A percentile compares a stretch with the other conserved stretches of the same genome.
Conservation (phyloP, 2,888 invertebrate species). For the Lysandra coridon region DNA sequence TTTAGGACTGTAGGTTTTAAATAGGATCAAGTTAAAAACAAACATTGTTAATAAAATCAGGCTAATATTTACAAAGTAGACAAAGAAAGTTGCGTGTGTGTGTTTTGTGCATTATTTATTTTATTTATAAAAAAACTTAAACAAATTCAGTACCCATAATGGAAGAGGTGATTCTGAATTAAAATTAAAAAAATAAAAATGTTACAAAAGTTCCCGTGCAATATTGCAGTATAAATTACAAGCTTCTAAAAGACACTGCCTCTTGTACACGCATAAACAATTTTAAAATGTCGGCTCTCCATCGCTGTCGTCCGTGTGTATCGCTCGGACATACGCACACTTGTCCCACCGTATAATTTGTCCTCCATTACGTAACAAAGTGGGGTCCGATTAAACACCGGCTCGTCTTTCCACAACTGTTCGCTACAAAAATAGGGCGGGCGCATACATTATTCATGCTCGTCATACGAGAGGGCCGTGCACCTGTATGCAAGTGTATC, state of each 20-base stretch:
- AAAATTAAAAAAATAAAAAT: too few species aligned
- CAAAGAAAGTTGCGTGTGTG: too few species aligned
- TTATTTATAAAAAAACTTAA: too few species aligned
- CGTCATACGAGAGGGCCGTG: conserved; percentile 54
- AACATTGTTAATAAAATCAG: too few species aligned
- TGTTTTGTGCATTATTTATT: too few species aligned
- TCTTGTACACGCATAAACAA: neutral
- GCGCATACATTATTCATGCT: conserved; percentile 69
- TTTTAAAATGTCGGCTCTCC: neutral
- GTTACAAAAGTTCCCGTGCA: too few species aligned
- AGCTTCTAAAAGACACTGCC: neutral
- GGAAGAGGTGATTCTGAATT: too few species aligned
- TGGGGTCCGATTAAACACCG: conserved; percentile 69
- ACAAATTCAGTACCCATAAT: too few species aligned
- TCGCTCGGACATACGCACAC: conserved; percentile 74
- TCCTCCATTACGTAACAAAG: conserved; percentile 72
- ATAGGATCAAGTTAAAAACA: too few species aligned
- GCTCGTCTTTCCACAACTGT: conserved; percentile 79
- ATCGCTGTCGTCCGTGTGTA: conserved; percentile 48
- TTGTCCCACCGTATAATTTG: conserved; percentile 76
- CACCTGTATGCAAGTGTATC: conserved; percentile 51
- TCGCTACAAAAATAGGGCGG: conserved; percentile 52
- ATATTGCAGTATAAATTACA: too few species aligned
- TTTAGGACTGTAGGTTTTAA: too few species aligned
- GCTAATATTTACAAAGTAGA: too few species aligned